These are phyloP conservation scores for Zaprionus obscuricornis DNA, from an alignment of 2,888 invertebrate genomes.

Conservation along the genomic window DNA sequence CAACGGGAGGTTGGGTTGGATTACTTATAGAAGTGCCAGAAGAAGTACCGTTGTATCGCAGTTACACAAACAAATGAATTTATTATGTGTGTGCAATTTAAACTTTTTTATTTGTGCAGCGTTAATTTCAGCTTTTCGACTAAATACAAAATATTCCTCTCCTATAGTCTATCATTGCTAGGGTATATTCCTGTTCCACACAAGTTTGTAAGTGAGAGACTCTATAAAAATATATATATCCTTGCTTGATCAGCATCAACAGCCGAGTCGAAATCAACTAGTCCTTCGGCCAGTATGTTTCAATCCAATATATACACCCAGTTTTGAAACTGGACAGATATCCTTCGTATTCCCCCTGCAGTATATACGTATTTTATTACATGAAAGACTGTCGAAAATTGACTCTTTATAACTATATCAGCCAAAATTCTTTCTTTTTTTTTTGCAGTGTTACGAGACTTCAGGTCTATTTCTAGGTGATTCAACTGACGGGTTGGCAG, in stretches of 20 bases:
- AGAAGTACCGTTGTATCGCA: constrained; percentile 28
- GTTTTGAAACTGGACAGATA: too few relatives aligned
- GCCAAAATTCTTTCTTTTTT: neutral
- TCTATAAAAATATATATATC: too few relatives aligned
- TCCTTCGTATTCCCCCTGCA: neutral
- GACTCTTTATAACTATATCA: neutral
- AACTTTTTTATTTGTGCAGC: constrained; percentile 59
- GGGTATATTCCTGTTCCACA: too few relatives aligned
- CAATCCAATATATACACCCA: too few relatives aligned
- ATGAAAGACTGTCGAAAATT: neutral
- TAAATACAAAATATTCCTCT: constrained; percentile 10
- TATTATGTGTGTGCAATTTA: constrained; percentile 70
- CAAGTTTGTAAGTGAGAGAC: too few relatives aligned
- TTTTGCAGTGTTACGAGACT: constrained; percentile 83
- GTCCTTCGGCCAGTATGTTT: too few relatives aligned
- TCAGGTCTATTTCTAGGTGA: constrained; percentile 83
- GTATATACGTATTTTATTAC: neutral
- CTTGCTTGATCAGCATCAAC: too few relatives aligned
- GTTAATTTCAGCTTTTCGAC: constrained; percentile 38
- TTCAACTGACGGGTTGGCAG: constrained; percentile 75
- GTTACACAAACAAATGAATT: constrained; percentile 52
- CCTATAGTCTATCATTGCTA: neutral
- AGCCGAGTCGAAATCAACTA: too few relatives aligned
- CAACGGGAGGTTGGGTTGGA: constrained; percentile 20
- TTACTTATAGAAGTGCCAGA: neutral